phyloP scores from a whole-genome alignment of 2,888 invertebrate genomes.

The Pseudococcus longispinus region DNA sequence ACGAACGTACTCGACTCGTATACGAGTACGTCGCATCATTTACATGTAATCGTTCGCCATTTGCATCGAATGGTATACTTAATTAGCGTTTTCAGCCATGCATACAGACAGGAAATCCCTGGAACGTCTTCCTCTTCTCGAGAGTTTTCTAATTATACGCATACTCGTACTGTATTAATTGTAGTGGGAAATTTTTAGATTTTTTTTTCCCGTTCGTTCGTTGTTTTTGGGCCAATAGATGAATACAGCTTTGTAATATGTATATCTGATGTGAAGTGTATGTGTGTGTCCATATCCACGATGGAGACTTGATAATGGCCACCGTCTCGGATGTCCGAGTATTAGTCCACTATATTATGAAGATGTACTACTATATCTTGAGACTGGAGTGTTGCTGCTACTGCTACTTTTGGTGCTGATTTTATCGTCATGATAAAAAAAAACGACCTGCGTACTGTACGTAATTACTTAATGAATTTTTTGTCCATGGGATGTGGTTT shows the following conservation, averaged over 20 bases:
- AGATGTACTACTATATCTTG: background rate
- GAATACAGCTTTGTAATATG: background rate
- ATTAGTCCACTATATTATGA: background rate
- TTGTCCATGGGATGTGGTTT: background rate
- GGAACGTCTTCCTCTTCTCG: slow-evolving; percentile 23
- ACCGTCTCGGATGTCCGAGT: background rate
- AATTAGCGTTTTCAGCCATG: slow-evolving; percentile 49
- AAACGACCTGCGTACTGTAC: background rate
- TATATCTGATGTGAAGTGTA: background rate
- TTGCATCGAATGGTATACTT: slow-evolving; percentile 48
- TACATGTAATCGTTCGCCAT: slow-evolving; percentile 47
- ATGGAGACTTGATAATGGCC: slow-evolving; percentile 30
- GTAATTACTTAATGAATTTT: background rate
- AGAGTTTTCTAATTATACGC: slow-evolving; percentile 37
- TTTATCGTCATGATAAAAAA: background rate
- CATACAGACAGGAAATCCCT: slow-evolving; percentile 49
- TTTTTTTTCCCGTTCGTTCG: background rate
- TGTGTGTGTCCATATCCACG: background rate
- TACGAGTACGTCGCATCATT: slow-evolving; percentile 41
- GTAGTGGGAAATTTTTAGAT: background rate
- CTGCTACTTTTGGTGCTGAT: background rate
- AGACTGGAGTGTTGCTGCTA: background rate
- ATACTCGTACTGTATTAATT: slow-evolving; percentile 8
- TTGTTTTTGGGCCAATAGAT: background rate
- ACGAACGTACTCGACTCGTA: background rate